A percentile compares a stretch with the other conserved stretches of the same genome.
Conservation (phyloP, 2,113 vertebrate species). For the Antechinus flavipes region DNA sequence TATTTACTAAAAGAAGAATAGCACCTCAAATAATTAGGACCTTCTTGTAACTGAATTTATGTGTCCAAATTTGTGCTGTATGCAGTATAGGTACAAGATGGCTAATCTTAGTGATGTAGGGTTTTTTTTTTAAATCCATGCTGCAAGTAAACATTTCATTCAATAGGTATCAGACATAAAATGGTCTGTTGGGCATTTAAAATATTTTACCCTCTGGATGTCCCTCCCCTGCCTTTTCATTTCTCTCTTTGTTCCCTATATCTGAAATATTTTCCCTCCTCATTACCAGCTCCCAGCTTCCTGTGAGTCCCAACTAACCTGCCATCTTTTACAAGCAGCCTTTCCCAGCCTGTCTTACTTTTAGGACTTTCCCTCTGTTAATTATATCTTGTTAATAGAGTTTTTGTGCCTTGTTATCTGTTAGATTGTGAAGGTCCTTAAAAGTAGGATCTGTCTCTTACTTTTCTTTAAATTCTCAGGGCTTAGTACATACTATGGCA, state of each 20-base stretch:
- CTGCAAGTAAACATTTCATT: neutral
- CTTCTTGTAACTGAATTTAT: constrained; percentile 26
- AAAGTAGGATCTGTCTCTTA: neutral
- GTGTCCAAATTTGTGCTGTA: neutral
- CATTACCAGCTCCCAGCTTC: neutral
- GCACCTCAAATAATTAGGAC: neutral
- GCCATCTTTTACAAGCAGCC: neutral
- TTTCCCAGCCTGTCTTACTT: neutral
- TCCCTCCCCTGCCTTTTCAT: neutral
- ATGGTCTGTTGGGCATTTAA: neutral
- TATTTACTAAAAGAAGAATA: constrained; percentile 29
- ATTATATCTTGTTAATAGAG: neutral
- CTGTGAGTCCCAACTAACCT: neutral
- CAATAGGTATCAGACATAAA: neutral
- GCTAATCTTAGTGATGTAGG: neutral
- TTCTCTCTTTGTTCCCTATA: neutral
- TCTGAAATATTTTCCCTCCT: neutral
- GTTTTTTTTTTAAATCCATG: neutral
- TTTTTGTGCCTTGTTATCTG: neutral
- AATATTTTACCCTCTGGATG: neutral
- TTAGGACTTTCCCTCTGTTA: neutral
- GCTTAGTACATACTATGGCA: neutral
- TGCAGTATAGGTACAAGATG: neutral
- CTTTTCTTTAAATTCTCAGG: neutral
- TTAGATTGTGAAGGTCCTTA: neutral